Percentiles rank a stretch among this genome's conserved stretches.
Conservation (phyloP, 2,888 invertebrate genomes). For the Hirtodrosophila duncani region DNA sequence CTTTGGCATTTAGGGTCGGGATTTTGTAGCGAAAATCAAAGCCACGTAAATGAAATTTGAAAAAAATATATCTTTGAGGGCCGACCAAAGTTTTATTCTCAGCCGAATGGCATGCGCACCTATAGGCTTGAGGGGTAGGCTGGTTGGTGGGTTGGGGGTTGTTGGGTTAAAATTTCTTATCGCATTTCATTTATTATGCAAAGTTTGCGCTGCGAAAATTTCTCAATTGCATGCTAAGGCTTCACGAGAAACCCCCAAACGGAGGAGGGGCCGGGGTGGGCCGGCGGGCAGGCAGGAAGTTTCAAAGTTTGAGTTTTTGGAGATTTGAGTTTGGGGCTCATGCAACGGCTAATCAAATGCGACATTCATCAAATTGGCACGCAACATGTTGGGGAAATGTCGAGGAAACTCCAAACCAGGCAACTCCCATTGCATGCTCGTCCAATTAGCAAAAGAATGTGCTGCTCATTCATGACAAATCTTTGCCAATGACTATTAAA, state of each 20-base stretch:
- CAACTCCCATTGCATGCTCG: slow-evolving; percentile 4
- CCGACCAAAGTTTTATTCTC: slow-evolving; percentile 41
- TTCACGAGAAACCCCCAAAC: background rate
- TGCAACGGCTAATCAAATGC: slow-evolving; percentile 54
- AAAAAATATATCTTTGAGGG: slow-evolving; percentile 33
- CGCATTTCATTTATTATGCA: slow-evolving; percentile 57
- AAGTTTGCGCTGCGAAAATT: slow-evolving; percentile 52
- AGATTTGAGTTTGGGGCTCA: slow-evolving; percentile 10
- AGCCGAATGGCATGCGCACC: slow-evolving; percentile 28
- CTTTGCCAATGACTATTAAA: slow-evolving; percentile 26
- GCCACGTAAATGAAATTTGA: slow-evolving; percentile 31
- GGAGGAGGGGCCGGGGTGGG: background rate
- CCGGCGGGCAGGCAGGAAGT: slow-evolving; percentile 1
- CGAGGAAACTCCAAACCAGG: slow-evolving; percentile 8
- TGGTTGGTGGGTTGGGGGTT: slow-evolving; percentile 32
- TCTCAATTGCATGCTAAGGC: slow-evolving; percentile 44
- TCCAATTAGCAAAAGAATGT: no score
- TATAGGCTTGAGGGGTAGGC: slow-evolving; percentile 10
- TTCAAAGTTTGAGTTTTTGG: background rate
- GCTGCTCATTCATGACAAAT: no score
- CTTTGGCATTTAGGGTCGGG: slow-evolving; percentile 20
- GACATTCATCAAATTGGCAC: slow-evolving; percentile 69
- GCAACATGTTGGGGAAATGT: slow-evolving; percentile 52
- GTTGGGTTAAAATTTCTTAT: slow-evolving; percentile 41
- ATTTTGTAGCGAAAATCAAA: slow-evolving; percentile 35